phyloP scores from a whole-genome alignment of 1,140 invertebrate genomes.

The Lucilia sericata region DNA sequence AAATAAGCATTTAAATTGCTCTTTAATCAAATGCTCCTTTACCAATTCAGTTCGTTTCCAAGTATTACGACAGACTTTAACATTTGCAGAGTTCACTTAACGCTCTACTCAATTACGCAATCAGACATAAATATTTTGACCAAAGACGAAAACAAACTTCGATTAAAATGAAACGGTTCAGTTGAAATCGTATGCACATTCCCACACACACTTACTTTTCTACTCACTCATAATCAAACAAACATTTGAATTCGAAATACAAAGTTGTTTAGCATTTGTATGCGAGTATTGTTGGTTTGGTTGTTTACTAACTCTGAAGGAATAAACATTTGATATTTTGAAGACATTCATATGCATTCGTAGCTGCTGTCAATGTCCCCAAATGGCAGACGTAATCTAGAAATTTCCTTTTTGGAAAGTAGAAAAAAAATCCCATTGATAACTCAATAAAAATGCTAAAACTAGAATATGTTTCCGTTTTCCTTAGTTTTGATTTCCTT shows the following conservation, averaged over 20 bases:
- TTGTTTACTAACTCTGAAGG: neutral
- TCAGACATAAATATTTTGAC: conserved; percentile 6
- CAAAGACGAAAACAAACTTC: neutral
- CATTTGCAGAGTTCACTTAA: neutral
- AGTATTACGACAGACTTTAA: no score
- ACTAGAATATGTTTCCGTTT: conserved; percentile 16
- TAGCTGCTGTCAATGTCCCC: neutral
- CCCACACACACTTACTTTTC: neutral
- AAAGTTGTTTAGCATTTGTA: neutral
- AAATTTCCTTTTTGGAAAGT: neutral
- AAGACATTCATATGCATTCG: neutral
- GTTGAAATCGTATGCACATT: neutral
- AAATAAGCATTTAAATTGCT: neutral
- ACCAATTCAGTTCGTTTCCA: no score
- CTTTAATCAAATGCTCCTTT: neutral
- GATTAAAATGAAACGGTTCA: neutral
- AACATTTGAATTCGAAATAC: neutral
- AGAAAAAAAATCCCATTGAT: neutral
- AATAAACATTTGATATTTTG: neutral
- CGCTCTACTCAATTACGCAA: neutral
- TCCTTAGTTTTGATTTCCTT: conserved; percentile 1
- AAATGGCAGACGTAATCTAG: conserved; percentile 15
- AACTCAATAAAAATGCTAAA: conserved; percentile 17
- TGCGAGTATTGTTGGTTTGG: neutral
- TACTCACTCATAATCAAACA: neutral